A percentile compares a stretch with the other conserved stretches of the same genome.
These are phyloP conservation scores for Motacilla alba DNA, from an alignment of 2,113 vertebrate species.

Conservation along the genomic window DNA sequence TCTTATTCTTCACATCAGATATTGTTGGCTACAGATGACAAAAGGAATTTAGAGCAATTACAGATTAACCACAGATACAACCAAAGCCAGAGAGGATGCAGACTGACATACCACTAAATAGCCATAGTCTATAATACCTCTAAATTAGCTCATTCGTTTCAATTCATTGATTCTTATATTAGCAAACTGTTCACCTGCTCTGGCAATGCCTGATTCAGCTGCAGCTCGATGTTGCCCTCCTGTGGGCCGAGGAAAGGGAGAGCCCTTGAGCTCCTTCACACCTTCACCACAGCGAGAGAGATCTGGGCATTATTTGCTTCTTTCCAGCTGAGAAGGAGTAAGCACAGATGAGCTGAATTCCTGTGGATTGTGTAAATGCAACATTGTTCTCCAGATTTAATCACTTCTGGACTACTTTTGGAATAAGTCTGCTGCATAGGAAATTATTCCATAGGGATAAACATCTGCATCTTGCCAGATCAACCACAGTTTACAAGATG, in stretches of 20 bases:
- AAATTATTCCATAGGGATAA: neutral
- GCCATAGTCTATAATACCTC: neutral
- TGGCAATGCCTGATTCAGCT: slow-evolving; percentile 23
- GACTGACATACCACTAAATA: slow-evolving; percentile 6
- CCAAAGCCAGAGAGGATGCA: neutral
- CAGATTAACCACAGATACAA: slow-evolving; percentile 45
- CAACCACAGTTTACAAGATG: neutral
- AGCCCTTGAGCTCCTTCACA: neutral
- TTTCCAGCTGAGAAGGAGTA: neutral
- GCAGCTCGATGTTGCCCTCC: slow-evolving; percentile 77
- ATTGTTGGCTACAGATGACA: neutral
- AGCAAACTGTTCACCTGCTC: slow-evolving; percentile 42
- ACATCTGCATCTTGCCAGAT: neutral
- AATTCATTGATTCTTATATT: slow-evolving; percentile 60
- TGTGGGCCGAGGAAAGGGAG: slow-evolving; percentile 43
- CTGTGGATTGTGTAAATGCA: neutral
- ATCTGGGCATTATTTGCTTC: neutral
- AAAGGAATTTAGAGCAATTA: slow-evolving; percentile 8
- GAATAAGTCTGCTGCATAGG: neutral
- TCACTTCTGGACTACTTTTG: neutral
- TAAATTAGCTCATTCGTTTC: slow-evolving; percentile 43
- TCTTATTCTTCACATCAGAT: neutral
- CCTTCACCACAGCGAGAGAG: neutral
- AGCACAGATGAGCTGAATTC: neutral
- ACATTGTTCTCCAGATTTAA: neutral